Evolutionary conservation across 2,113 vertebrate genomes (phyloP).

Genomic region (Chionodraco myersi): DNA sequence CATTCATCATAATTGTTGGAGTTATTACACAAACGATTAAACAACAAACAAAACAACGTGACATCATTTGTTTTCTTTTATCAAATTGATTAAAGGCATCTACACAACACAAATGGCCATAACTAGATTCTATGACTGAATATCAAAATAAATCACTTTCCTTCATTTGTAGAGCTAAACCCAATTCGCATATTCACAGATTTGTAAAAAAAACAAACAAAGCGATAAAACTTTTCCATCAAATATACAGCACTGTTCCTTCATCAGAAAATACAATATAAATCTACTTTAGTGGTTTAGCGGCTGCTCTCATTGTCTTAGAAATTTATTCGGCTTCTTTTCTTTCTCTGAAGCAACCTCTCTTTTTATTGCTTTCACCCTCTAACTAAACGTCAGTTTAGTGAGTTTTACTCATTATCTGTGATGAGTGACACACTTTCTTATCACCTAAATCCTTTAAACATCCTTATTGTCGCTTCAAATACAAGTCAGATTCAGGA

Average conservation of each 20-base stretch:
- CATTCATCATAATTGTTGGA: constrained; percentile 58
- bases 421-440: neutral
- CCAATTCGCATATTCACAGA: constrained; percentile 55
- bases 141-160: constrained; percentile 65
- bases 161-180: constrained; percentile 62
- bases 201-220: constrained; percentile 26
- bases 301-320: neutral
- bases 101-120: constrained; percentile 20
- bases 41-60: constrained; percentile 20
- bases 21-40: constrained; percentile 28
- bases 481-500: neutral
- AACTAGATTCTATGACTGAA: constrained; percentile 37
- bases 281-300: constrained; percentile 36
- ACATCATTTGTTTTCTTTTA: constrained; percentile 11
- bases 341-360: neutral
- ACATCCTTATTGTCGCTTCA: neutral
- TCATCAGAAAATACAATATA: constrained; percentile 37
- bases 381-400: neutral
- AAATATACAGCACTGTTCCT: constrained; percentile 57
- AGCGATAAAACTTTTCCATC: constrained; percentile 36
- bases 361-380: neutral
- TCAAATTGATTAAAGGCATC: constrained; percentile 22
- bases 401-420: neutral
- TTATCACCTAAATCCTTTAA: neutral
- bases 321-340: neutral